A percentile compares a stretch with the other conserved stretches of the same genome.
Evolutionary conservation across 2,888 invertebrate genomes (phyloP).

Genomic region (Aleiodes alternator): DNA sequence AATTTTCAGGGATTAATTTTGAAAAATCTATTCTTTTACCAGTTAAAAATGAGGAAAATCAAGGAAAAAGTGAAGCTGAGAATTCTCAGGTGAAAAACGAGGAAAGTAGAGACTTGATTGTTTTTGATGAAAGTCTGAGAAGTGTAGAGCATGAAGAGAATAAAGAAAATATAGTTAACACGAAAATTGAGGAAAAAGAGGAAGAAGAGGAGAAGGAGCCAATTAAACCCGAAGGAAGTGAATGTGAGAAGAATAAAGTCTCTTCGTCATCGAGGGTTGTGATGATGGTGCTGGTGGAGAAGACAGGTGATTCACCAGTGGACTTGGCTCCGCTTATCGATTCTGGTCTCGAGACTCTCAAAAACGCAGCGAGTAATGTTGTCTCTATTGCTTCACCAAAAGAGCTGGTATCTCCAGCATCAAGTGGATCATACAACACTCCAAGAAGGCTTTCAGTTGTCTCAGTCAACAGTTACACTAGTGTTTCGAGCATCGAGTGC

Average conservation of each 20-base stretch:
- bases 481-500: conserved; percentile 55
- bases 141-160: conserved; percentile 22
- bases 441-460: conserved; percentile 50
- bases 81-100: not conserved
- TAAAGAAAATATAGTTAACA: conserved; percentile 20
- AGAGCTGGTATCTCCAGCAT: not conserved
- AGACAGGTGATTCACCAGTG: conserved; percentile 53
- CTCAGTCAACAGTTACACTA: conserved; percentile 61
- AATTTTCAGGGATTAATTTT: conserved; percentile 38
- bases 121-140: conserved; percentile 50
- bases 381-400: not conserved
- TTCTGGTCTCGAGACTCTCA: conserved; percentile 66
- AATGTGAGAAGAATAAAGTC: not conserved
- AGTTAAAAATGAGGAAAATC: conserved; percentile 49
- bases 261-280: conserved; percentile 62
- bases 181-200: not conserved
- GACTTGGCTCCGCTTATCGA: conserved; percentile 65
- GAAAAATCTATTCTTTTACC: conserved; percentile 35
- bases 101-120: conserved; percentile 41
- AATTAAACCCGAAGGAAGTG: not conserved
- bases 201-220: not conserved
- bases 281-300: conserved; percentile 70
- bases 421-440: not conserved
- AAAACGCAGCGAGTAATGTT: conserved; percentile 46
- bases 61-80: no score